Evolutionary conservation across 2,113 vertebrate species (phyloP).

Genomic region (Haemorhous mexicanus): DNA sequence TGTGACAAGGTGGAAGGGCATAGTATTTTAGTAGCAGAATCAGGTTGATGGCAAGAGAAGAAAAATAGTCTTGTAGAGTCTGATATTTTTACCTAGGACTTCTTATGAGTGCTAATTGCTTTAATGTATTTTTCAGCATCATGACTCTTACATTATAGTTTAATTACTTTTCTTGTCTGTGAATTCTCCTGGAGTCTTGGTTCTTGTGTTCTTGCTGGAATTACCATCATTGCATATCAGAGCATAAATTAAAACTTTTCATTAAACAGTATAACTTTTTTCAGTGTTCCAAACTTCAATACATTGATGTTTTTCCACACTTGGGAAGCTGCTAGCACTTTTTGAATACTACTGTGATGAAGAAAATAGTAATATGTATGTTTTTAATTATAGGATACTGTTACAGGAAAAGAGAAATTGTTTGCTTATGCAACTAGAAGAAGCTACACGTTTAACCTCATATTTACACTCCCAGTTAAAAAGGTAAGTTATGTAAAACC

Average conservation of each 20-base stretch:
- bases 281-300: background rate
- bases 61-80: background rate
- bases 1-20: background rate
- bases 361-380: background rate
- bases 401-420: slow-evolving; percentile 94
- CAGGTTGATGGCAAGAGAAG: background rate
- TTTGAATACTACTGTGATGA: background rate
- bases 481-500: slow-evolving; percentile 75
- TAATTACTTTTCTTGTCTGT: background rate
- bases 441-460: slow-evolving; percentile 88
- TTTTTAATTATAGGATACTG: slow-evolving; percentile 80
- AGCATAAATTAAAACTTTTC: background rate
- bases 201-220: background rate
- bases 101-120: background rate
- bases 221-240: background rate
- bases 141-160: background rate
- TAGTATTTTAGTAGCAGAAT: background rate
- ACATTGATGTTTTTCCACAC: background rate
- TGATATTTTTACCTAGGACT: background rate
- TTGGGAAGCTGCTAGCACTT: background rate
- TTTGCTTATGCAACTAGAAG: slow-evolving; percentile 91
- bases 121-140: background rate
- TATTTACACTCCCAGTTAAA: slow-evolving; percentile 95
- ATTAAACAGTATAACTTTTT: background rate
- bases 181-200: background rate